Evolutionary conservation across 2,888 invertebrate species (phyloP).

Genomic region (Tolmerus cingulatus): DNA sequence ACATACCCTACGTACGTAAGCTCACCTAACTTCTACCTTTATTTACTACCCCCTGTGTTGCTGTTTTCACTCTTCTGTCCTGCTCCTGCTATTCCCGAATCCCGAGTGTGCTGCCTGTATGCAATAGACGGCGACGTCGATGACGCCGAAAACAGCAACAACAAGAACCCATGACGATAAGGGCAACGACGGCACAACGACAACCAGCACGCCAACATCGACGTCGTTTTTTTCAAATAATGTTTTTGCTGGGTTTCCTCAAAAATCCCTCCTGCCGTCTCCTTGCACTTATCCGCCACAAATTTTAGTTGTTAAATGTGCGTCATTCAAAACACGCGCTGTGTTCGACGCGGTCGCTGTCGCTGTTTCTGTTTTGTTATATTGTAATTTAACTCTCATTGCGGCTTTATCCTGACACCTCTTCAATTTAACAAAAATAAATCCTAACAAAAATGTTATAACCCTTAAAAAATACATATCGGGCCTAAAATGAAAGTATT

Average conservation of each 20-base stretch:
- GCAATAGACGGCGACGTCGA: background rate
- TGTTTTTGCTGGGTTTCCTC: background rate
- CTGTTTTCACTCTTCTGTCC: background rate
- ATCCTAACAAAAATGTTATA: background rate
- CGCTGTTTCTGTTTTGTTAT: background rate
- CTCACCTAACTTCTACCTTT: conserved; percentile 1
- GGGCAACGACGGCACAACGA: background rate
- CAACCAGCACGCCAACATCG: background rate
- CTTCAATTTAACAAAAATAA: background rate
- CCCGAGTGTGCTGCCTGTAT: background rate
- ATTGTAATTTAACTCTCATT: background rate
- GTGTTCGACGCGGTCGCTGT: background rate
- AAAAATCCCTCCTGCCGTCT: background rate
- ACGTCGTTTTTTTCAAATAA: background rate
- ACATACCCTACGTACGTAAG: background rate
- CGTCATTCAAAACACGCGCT: background rate
- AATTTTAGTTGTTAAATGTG: conserved; percentile 20
- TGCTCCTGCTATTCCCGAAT: background rate
- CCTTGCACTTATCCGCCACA: conserved; percentile 8
- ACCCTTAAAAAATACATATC: background rate
- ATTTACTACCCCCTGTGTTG: background rate
- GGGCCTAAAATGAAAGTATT: background rate
- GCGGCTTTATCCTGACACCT: background rate
- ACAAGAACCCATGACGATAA: background rate
- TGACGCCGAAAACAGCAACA: background rate